These are phyloP conservation scores for Caenorhabditis elegans DNA, from an alignment of 1,140 invertebrate species.

Conservation along the genomic window DNA sequence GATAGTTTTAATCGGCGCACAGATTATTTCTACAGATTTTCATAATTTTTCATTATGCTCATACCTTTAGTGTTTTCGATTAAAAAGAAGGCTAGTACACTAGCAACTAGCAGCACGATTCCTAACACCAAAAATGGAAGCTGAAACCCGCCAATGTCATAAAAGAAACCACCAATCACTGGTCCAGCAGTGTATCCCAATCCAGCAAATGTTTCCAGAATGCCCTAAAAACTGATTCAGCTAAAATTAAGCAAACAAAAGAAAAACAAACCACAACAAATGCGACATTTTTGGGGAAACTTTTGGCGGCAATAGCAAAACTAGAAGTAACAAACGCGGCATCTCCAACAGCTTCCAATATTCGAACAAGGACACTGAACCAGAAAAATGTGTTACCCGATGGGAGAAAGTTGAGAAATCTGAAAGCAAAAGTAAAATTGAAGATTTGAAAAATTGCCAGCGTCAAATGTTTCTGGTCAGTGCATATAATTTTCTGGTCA, in stretches of 20 bases:
- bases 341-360: conserved; percentile 84
- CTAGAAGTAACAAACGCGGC: conserved; percentile 86
- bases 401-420: conserved; percentile 77
- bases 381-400: conserved; percentile 80
- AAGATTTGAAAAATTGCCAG: no score
- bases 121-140: conserved; percentile 84
- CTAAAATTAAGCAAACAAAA: conserved; percentile 40
- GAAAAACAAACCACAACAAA: conserved; percentile 77
- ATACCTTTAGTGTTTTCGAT: conserved; percentile 70
- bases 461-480: no score
- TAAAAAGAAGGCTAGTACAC: conserved; percentile 76
- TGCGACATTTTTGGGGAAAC: conserved; percentile 85
- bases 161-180: conserved; percentile 60
- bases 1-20: no score
- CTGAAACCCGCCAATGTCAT: conserved; percentile 76
- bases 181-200: conserved; percentile 72
- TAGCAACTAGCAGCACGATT: conserved; percentile 75
- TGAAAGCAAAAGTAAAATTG: not conserved
- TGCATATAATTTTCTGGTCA: no score
- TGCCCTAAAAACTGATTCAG: conserved; percentile 76
- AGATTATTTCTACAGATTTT: no score
- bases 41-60: conserved; percentile 56
- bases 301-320: conserved; percentile 88
- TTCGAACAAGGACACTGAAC: conserved; percentile 79
- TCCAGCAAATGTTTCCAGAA: conserved; percentile 85